Evolutionary conservation across 2,888 invertebrate species (phyloP).

Genomic region (Chloroclystis v-ata): DNA sequence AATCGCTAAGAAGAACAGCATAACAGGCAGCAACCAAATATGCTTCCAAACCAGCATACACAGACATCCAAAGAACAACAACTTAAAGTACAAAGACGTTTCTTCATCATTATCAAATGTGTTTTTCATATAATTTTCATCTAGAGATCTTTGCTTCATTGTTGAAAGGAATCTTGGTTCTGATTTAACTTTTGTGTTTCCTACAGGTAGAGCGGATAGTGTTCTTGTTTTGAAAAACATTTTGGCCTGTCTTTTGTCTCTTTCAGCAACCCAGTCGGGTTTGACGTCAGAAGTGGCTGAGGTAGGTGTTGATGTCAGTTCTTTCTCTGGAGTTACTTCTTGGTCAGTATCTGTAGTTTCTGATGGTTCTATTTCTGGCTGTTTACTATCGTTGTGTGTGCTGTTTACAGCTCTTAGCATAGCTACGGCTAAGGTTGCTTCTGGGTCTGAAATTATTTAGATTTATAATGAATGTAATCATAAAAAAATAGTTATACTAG

Average conservation of each 20-base stretch:
- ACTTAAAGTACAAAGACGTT: slow-evolving; percentile 85
- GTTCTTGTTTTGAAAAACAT: slow-evolving; percentile 68
- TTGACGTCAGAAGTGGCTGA: slow-evolving; percentile 57
- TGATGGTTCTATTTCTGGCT: slow-evolving; percentile 42
- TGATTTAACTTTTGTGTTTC: slow-evolving; percentile 52
- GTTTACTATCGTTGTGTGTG: slow-evolving; percentile 40
- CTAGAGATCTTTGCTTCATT: slow-evolving; percentile 61
- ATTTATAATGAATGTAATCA: background rate
- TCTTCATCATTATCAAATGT: slow-evolving; percentile 73
- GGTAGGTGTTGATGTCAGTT: slow-evolving; percentile 48
- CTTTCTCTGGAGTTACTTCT: slow-evolving; percentile 59
- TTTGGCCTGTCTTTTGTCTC: slow-evolving; percentile 58
- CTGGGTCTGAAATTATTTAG: slow-evolving; percentile 53
- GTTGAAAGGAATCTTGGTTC: slow-evolving; percentile 63
- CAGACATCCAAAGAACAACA: slow-evolving; percentile 88
- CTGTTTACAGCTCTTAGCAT: slow-evolving; percentile 50
- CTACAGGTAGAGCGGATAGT: slow-evolving; percentile 63
- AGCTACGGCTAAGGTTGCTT: slow-evolving; percentile 55
- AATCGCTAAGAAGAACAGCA: slow-evolving; percentile 86
- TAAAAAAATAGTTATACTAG: background rate
- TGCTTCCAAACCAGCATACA: slow-evolving; percentile 92
- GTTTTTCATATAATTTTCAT: slow-evolving; percentile 65
- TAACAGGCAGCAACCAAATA: slow-evolving; percentile 87
- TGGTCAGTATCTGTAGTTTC: slow-evolving; percentile 46
- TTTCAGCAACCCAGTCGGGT: slow-evolving; percentile 52